Conservation (phyloP, 2,797 vertebrate genomes). For the Thamnophis elegans region DNA sequence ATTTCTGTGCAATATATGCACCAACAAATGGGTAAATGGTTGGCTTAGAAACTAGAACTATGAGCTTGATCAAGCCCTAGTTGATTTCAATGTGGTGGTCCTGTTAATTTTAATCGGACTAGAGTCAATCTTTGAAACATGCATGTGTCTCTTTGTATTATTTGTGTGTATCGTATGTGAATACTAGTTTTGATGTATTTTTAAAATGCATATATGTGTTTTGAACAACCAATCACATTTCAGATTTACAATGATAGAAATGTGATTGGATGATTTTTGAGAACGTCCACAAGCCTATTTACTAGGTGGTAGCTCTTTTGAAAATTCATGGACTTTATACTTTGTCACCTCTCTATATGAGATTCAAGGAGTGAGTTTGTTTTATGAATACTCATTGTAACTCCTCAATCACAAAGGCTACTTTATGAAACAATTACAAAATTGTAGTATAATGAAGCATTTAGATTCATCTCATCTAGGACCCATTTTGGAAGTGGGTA, state of each 20-base stretch:
- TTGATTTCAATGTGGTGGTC: not conserved
- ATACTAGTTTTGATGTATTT: not conserved
- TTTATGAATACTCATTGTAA: fast-evolving
- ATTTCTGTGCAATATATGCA: not conserved
- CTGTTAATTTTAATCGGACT: not conserved
- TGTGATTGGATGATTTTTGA: not conserved
- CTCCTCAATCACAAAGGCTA: not conserved
- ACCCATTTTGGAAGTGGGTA: not conserved
- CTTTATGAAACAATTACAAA: not conserved
- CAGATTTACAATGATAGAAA: not conserved
- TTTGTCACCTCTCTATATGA: not conserved
- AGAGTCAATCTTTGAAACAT: not conserved
- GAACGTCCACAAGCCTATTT: not conserved
- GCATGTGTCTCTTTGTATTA: not conserved
- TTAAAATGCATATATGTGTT: not conserved
- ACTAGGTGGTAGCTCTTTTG: not conserved
- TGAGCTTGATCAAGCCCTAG: not conserved
- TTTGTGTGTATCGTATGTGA: not conserved
- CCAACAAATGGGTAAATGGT: not conserved
- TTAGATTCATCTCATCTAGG: not conserved
- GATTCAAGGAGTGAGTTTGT: not conserved
- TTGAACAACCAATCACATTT: not conserved
- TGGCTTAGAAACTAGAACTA: not conserved
- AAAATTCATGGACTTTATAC: not conserved
- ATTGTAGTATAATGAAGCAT: not conserved